phyloP scores from a whole-genome alignment of 2,797 vertebrate species.

The Anas capensis region DNA sequence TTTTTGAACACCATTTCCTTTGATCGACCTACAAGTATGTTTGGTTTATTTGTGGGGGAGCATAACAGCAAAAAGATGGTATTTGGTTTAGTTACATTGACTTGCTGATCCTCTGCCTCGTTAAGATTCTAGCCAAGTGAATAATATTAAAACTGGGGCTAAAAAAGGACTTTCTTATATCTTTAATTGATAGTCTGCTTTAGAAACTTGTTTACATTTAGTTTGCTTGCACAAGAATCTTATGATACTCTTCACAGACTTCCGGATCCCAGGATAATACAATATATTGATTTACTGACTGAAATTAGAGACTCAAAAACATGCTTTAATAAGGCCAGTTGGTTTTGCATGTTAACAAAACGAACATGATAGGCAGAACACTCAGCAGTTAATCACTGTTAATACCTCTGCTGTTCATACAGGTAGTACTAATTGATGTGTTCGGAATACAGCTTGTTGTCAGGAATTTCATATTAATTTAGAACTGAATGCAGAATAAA shows the following conservation, averaged over 20 bases:
- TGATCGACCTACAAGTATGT: background rate
- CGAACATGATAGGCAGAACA: constrained; percentile 63
- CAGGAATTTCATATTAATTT: constrained; percentile 11
- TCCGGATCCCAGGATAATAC: constrained; percentile 48
- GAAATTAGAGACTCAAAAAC: constrained; percentile 57
- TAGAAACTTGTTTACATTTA: constrained; percentile 42
- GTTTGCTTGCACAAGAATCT: background rate
- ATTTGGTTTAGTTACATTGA: background rate
- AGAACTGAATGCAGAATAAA: background rate
- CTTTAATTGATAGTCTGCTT: constrained; percentile 32
- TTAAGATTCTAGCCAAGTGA: background rate
- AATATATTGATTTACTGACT: constrained; percentile 67
- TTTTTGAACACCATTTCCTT: background rate
- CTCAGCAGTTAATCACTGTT: constrained; percentile 70
- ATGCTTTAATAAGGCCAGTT: constrained; percentile 65
- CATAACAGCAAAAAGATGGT: background rate
- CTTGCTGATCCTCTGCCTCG: background rate
- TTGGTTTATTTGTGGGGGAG: background rate
- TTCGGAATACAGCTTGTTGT: constrained; percentile 9
- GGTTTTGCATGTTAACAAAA: constrained; percentile 71
- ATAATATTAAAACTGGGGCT: background rate
- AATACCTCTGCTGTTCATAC: constrained; percentile 66
- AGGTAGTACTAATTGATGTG: constrained; percentile 44
- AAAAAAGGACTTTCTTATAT: constrained; percentile 9
- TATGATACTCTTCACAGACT: background rate